phyloP scores from a whole-genome alignment of 2,797 vertebrate species.

The Sebastes itinus region DNA sequence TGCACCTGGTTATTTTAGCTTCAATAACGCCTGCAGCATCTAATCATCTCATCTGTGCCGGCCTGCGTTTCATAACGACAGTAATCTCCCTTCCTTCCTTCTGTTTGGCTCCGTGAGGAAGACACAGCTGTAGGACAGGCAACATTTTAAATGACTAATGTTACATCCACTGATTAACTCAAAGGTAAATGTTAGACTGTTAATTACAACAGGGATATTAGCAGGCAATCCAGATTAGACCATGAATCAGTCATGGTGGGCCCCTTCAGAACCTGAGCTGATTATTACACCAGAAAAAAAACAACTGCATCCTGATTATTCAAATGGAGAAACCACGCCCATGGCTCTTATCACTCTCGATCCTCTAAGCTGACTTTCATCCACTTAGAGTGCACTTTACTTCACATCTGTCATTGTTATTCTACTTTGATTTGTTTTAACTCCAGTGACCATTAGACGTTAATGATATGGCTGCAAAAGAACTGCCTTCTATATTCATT shows the following conservation, averaged over 20 bases:
- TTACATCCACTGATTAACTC: constrained; percentile 51
- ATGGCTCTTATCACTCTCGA: not conserved
- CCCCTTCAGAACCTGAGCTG: constrained; percentile 7
- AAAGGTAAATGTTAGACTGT: constrained; percentile 56
- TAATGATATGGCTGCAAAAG: not conserved
- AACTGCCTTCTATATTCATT: not conserved
- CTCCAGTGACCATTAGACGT: not conserved
- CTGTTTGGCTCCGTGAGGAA: constrained; percentile 17
- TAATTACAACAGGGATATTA: constrained; percentile 55
- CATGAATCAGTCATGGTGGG: constrained; percentile 33
- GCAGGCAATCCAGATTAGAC: constrained; percentile 31
- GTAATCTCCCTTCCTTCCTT: constrained; percentile 9
- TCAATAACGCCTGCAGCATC: constrained; percentile 34
- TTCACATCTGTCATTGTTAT: not conserved
- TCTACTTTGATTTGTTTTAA: constrained; percentile 13
- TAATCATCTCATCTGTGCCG: constrained; percentile 42
- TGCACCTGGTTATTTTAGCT: constrained; percentile 37
- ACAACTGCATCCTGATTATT: not conserved
- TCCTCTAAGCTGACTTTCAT: not conserved
- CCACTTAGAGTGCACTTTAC: not conserved
- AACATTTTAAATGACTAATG: constrained; percentile 52
- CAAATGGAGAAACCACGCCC: not conserved
- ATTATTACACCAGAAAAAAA: not conserved
- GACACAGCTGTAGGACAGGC: constrained; percentile 32
- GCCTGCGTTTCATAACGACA: constrained; percentile 16